Percentiles rank a stretch among this genome's conserved stretches.
Conservation (phyloP, 1,140 invertebrate species). For the Dendroctonus valens region DNA sequence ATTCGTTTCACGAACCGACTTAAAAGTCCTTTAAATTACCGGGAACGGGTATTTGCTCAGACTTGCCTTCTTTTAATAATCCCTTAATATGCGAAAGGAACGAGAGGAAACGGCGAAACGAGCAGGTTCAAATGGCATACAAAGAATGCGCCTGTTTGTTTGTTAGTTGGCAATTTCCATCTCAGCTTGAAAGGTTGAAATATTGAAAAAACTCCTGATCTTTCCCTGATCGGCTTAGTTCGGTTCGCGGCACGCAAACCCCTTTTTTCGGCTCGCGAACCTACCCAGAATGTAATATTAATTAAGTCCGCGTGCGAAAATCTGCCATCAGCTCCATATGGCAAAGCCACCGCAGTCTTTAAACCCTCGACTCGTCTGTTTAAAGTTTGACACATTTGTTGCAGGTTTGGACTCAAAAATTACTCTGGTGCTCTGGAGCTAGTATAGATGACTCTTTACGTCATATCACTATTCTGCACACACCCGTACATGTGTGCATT, state of each 20-base stretch:
- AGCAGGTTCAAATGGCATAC: conserved; percentile 16
- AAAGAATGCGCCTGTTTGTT: conserved; percentile 4
- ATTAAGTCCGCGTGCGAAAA: conserved; percentile 34
- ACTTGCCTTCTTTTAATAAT: conserved; percentile 29
- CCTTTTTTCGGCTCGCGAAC: conserved; percentile 7
- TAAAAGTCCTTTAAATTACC: conserved; percentile 22
- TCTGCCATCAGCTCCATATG: conserved; percentile 21
- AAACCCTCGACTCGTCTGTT: conserved; percentile 14
- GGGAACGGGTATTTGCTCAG: conserved; percentile 22
- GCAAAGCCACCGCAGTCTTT: conserved; percentile 20
- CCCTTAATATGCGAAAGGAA: conserved; percentile 24
- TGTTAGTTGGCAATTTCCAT: too few relatives aligned
- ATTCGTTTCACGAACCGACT: conserved; percentile 28
- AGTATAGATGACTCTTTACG: too few relatives aligned
- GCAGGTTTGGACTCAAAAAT: too few relatives aligned
- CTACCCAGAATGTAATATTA: conserved; percentile 32
- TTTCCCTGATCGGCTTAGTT: conserved; percentile 20
- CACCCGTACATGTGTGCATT: too few relatives aligned
- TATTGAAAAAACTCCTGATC: neutral
- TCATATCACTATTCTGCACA: too few relatives aligned
- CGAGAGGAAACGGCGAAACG: conserved; percentile 4
- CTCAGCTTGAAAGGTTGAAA: neutral
- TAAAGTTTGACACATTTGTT: too few relatives aligned
- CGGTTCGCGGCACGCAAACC: conserved; percentile 22
- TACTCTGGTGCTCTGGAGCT: too few relatives aligned